Conservation (phyloP, 2,113 vertebrate species). For the Struthidea cinerea region DNA sequence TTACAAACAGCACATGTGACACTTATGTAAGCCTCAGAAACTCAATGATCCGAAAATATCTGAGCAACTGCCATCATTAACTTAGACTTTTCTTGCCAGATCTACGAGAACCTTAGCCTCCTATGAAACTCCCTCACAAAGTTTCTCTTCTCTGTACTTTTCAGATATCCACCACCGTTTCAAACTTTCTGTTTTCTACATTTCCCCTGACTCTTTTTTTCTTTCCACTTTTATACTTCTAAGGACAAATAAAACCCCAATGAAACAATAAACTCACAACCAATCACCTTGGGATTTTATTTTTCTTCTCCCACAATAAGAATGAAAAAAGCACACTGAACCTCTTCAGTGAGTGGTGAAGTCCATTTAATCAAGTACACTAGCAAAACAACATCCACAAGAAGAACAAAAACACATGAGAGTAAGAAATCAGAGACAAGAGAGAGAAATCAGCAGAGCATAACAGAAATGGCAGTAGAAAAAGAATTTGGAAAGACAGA, state of each 20-base stretch:
- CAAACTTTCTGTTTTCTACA: not conserved
- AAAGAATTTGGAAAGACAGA: not conserved
- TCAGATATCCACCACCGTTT: not conserved
- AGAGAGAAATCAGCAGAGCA: not conserved
- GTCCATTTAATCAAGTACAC: not conserved
- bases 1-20: not conserved
- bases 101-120: not conserved
- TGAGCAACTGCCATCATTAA: not conserved
- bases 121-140: not conserved
- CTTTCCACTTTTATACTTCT: not conserved
- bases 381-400: not conserved
- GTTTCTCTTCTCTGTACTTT: not conserved
- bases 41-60: not conserved
- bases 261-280: not conserved
- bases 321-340: not conserved
- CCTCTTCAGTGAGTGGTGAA: not conserved
- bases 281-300: not conserved
- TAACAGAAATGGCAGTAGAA: not conserved
- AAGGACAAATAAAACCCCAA: not conserved
- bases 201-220: not conserved
- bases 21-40: conserved; percentile 8
- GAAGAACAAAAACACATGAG: not conserved
- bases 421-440: not conserved
- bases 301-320: not conserved
- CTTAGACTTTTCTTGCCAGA: not conserved